These are phyloP conservation scores for Hyalella azteca DNA, from an alignment of 2,888 invertebrate species.

Conservation along the genomic window DNA sequence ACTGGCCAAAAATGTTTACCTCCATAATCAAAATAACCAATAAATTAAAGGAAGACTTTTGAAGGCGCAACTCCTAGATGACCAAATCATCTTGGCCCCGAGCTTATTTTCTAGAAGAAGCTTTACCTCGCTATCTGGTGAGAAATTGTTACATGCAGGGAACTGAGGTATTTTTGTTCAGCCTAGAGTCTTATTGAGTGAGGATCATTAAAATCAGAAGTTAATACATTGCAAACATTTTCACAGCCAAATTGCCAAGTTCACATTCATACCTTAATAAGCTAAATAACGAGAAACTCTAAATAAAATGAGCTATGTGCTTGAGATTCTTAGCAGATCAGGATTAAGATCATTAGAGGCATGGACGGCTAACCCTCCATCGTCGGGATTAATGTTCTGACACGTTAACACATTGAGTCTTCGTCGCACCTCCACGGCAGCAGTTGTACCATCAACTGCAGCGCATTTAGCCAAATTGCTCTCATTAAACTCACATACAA, in stretches of 20 bases:
- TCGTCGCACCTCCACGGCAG: not conserved
- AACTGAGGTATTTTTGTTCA: no score
- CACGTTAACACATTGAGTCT: not conserved
- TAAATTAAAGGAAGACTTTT: no score
- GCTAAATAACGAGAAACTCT: not conserved
- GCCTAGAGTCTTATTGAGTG: no score
- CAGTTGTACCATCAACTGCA: not conserved
- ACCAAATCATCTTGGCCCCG: no score
- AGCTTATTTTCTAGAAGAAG: no score
- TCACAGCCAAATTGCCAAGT: constrained; percentile 7
- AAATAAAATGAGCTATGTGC: not conserved
- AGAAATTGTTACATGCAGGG: no score
- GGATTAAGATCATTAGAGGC: not conserved
- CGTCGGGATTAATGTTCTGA: not conserved
- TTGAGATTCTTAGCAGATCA: not conserved
- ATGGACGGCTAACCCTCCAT: not conserved
- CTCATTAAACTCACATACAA: not conserved
- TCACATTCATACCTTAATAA: not conserved
- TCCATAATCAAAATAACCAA: no score
- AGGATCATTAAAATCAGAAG: no score
- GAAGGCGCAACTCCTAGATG: no score
- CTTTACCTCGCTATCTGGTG: no score
- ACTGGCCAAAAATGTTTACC: no score
- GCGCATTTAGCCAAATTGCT: not conserved
- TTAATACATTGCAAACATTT: no score